Conservation (phyloP, 1,140 invertebrate genomes). For the Ruditapes philippinarum region DNA sequence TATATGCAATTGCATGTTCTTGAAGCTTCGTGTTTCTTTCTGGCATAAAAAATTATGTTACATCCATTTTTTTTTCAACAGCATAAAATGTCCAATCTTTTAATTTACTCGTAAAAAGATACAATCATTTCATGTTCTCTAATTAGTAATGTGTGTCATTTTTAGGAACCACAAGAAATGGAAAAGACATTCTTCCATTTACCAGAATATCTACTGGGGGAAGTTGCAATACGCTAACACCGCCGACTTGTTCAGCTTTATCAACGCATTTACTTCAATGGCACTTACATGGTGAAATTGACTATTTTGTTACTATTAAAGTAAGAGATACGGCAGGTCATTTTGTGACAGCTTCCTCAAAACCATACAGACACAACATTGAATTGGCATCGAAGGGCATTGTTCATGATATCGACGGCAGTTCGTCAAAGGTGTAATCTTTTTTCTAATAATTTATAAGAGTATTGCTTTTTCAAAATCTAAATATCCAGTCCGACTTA, state of each 20-base stretch:
- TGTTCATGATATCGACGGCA: conserved; percentile 58
- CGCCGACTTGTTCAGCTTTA: conserved; percentile 57
- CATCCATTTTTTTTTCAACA: no score
- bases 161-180: conserved; percentile 29
- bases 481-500: no score
- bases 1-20: no score
- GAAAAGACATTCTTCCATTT: conserved; percentile 36
- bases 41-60: no score
- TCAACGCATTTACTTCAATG: conserved; percentile 19
- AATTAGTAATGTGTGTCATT: no score
- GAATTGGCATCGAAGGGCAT: conserved; percentile 56
- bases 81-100: no score
- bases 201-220: background rate
- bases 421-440: no score
- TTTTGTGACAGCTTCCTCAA: conserved; percentile 34
- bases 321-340: conserved; percentile 59
- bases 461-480: no score
- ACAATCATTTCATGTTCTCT: no score
- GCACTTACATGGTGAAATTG: conserved; percentile 54
- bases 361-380: conserved; percentile 51
- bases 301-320: conserved; percentile 63
- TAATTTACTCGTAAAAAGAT: no score
- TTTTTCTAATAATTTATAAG: no score
- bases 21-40: no score
- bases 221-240: background rate